Conservation (phyloP, 2,797 vertebrate species). For the Lagocephalus sceleratus region DNA sequence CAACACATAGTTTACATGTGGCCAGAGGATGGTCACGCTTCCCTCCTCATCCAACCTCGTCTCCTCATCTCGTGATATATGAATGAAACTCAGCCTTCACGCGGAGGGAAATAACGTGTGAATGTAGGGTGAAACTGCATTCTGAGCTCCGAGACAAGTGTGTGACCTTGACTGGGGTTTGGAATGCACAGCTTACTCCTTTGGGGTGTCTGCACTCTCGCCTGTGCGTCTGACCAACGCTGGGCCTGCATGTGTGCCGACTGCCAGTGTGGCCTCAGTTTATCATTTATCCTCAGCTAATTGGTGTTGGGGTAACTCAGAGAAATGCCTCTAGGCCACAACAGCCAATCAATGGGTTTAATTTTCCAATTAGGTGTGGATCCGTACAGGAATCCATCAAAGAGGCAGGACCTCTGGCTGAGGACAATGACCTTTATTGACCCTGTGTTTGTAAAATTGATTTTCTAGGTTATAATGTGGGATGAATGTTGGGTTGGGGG, state of each 20-base stretch:
- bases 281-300: conserved; percentile 57
- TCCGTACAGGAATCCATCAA: conserved; percentile 48
- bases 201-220: conserved; percentile 18
- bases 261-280: conserved; percentile 19
- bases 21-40: conserved; percentile 13
- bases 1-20: conserved; percentile 6
- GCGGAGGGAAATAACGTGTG: conserved; percentile 48
- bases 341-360: conserved; percentile 57
- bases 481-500: conserved; percentile 16
- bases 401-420: conserved; percentile 19
- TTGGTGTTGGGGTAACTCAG: conserved; percentile 57
- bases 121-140: conserved; percentile 41
- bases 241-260: neutral
- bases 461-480: conserved; percentile 21
- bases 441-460: conserved; percentile 40
- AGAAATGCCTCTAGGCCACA: conserved; percentile 39
- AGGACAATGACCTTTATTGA: conserved; percentile 51
- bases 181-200: conserved; percentile 47
- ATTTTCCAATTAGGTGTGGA: conserved; percentile 65
- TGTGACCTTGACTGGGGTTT: conserved; percentile 54
- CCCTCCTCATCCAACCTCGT: conserved; percentile 39
- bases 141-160: conserved; percentile 48
- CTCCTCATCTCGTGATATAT: conserved; percentile 29
- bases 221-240: neutral
- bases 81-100: conserved; percentile 37